Evolutionary conservation across 2,797 vertebrate genomes (phyloP).

Genomic region (Chrysocyon brachyurus): DNA sequence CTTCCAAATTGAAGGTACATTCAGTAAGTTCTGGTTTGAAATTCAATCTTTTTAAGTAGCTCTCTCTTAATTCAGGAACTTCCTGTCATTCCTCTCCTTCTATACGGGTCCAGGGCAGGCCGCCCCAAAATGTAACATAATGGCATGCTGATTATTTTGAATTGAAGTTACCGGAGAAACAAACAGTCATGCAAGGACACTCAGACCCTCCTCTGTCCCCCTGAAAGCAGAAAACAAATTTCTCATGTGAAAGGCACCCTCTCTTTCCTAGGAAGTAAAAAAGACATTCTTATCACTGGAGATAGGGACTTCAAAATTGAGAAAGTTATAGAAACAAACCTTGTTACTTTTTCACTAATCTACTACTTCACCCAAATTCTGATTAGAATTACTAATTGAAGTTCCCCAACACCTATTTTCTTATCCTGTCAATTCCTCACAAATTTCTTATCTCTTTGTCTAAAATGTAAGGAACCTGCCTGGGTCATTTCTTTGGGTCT

Average conservation of each 20-base stretch:
- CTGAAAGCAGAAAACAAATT: not conserved
- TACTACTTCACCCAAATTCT: not conserved
- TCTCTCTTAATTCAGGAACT: not conserved
- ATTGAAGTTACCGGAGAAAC: not conserved
- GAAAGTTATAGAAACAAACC: not conserved
- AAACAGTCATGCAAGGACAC: not conserved
- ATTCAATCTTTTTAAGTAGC: not conserved
- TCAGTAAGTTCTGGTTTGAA: constrained; percentile 32
- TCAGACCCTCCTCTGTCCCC: not conserved
- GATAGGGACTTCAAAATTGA: not conserved
- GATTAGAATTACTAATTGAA: not conserved
- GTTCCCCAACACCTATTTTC: not conserved
- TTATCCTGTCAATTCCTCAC: not conserved
- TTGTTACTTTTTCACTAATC: not conserved
- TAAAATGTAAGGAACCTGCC: not conserved
- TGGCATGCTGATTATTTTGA: not conserved
- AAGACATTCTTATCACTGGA: not conserved
- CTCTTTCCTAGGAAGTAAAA: not conserved
- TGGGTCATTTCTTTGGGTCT: not conserved
- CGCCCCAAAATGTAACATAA: not conserved
- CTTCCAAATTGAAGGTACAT: constrained; percentile 8
- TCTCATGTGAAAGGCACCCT: not conserved
- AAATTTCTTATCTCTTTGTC: not conserved
- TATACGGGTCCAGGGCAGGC: not conserved
- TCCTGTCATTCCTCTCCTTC: not conserved